Evolutionary conservation across 2,113 vertebrate genomes (phyloP).

Genomic region (Sander vitreus): DNA sequence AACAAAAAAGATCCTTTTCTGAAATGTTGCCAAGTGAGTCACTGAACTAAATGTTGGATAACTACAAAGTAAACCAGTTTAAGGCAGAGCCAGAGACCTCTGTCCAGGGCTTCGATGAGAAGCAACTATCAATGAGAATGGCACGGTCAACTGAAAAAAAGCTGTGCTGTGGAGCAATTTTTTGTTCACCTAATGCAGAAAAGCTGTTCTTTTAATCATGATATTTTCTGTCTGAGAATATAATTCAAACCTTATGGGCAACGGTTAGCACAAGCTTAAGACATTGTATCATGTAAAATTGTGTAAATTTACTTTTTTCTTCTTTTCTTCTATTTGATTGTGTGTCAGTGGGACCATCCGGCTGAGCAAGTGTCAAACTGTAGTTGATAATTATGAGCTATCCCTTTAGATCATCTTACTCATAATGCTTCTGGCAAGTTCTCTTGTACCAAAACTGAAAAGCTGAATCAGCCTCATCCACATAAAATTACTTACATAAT

Average conservation of each 20-base stretch:
- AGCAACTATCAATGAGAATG: too few relatives aligned
- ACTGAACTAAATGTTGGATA: not conserved
- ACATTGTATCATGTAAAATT: not conserved
- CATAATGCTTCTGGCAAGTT: slow-evolving; percentile 21
- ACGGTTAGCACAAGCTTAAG: not conserved
- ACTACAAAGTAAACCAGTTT: not conserved
- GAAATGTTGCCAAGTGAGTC: not conserved
- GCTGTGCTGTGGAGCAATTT: not conserved
- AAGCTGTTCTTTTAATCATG: too few relatives aligned
- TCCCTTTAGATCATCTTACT: slow-evolving; percentile 39
- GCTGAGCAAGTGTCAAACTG: slow-evolving; percentile 14
- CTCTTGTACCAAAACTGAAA: slow-evolving; percentile 14
- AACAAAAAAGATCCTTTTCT: not conserved
- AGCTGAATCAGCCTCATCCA: slow-evolving; percentile 39
- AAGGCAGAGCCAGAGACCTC: not conserved
- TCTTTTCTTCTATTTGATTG: not conserved
- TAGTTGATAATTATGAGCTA: slow-evolving; percentile 37
- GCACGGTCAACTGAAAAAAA: not conserved
- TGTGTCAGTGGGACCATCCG: slow-evolving; percentile 21
- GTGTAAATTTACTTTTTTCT: not conserved
- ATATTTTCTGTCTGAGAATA: too few relatives aligned
- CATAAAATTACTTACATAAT: slow-evolving; percentile 47
- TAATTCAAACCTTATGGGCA: too few relatives aligned
- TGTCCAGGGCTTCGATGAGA: not conserved
- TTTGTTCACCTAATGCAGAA: not conserved